Evolutionary conservation across 2,113 vertebrate species (phyloP).

Genomic region (Thinocorus orbignyianus): DNA sequence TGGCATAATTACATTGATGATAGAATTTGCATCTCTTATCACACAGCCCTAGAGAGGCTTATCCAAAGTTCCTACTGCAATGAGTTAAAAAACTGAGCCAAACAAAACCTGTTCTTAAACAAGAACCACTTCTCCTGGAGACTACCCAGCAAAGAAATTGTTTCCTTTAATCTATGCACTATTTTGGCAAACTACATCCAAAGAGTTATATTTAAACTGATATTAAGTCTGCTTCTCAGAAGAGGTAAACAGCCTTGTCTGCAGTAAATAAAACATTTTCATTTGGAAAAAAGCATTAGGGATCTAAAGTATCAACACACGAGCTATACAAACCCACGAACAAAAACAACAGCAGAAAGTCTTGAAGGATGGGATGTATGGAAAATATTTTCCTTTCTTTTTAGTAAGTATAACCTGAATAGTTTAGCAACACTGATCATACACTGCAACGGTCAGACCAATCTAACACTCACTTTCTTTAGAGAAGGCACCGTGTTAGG

Average conservation of each 20-base stretch:
- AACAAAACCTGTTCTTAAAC: not conserved
- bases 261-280: constrained; percentile 10
- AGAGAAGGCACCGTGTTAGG: not conserved
- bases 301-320: not conserved
- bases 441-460: not conserved
- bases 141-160: not conserved
- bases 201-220: not conserved
- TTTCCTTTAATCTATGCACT: not conserved
- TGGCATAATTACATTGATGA: not conserved
- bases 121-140: not conserved
- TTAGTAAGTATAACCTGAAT: not conserved
- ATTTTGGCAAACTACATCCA: not conserved
- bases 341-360: not conserved
- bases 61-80: not conserved
- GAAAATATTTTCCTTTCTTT: not conserved
- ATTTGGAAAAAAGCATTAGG: not conserved
- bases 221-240: not conserved
- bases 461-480: not conserved
- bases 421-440: not conserved
- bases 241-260: constrained; percentile 6
- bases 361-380: not conserved
- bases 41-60: not conserved
- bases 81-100: not conserved
- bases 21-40: not conserved
- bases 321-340: not conserved